Evolutionary conservation across 1,140 invertebrate genomes (phyloP), one percentile per base, ranked within the genome.

Genomic region (Cyclargus thomasi): DNA sequence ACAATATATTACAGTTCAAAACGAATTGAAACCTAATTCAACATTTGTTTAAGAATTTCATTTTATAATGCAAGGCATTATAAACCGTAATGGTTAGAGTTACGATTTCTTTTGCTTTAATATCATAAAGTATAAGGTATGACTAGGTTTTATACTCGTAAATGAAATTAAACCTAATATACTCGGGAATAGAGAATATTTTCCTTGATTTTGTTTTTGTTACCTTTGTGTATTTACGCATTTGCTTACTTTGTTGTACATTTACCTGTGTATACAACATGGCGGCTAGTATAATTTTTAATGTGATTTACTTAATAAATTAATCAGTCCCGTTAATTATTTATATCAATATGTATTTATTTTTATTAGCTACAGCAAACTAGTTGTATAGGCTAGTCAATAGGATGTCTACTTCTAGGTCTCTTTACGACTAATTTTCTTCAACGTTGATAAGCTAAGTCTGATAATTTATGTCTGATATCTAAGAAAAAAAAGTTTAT

Each of bases 221-320:
- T 67, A 67, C 63, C 36, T 67, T 67, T 70, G 63, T 64, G 62
- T 70, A 57, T 39, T 47, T 36, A 70, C 47, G 59, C 62, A 59
- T 47, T 65, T 70, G 69, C 65, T 63, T 70, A 67, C 36, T 55
- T 23, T 17, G 20, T 18, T 53, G 18, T 62, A 59, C 18, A 59
- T 20, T 21, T 65, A 57, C 66, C 65, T 70, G 71, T 35, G 65
- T 70, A 65, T 73, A 65, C 68, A 73, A 73, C 71, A 73, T 73
- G 71, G 71, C 71, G 57, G 71, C 64, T 66, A 55, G 39, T 47
- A 47, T 47, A 47, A 47, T 47, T 47, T 47, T 47, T 47, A 47
- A 47, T 47, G 39, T 14, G 39, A 47, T 47, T 47, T 47, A 47
- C 14, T 0, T 47, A 16, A 47, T 47, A 47, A 47, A 47, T 47